Base-by-base conservation (phyloP, 1,140 invertebrate genomes). In the Melanaphis sacchari region DNA sequence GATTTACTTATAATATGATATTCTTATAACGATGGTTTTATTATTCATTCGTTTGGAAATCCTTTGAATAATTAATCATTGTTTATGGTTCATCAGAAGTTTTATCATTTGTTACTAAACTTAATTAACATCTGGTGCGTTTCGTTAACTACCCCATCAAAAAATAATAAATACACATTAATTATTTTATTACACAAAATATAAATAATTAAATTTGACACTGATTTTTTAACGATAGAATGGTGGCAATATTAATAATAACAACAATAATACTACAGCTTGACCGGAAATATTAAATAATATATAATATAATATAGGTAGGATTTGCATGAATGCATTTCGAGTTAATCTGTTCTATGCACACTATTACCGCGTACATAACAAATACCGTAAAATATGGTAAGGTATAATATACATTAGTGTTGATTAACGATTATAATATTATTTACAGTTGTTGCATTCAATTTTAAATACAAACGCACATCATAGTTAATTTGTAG, bases 81-180 rank as follows among this genome's bases (percentile, higher is more conserved):
- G 87, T 87, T 46, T n/a, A 52, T 36, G 2, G 46, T 52, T 24
- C n/a, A 41, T 38, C 46, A 21, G 41, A 36, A 89, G 46, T 89
- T 89, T 89, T 89, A n/a, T 89, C n/a, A 89, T 89, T 52, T 89
- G 87, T 52, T 89, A 89, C 49, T 52, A 49, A 89, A 52, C 49
- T 49, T 52, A 89, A 89, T 89, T 52, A 52, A 89, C 49, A 43
- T 89, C 46, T 89, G n/a, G 22, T 38, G 87, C 18, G 36, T 49
- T 38, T 31, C 43, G 15, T 52, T 49, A 89, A 89, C 36, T 52
- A 84, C 9, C 38, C 38, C 81, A 40, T 40, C 81, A 31, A 18
- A 15, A 81, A 2, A 40, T 81, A n/a, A 82, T 82, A 82, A 82
- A 82, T 76, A 82, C 81, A 38, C 38, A 24, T 40, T 82, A 0